Evolutionary conservation across 1,140 invertebrate species (phyloP).

Genomic region (Zaprionus davidi): DNA sequence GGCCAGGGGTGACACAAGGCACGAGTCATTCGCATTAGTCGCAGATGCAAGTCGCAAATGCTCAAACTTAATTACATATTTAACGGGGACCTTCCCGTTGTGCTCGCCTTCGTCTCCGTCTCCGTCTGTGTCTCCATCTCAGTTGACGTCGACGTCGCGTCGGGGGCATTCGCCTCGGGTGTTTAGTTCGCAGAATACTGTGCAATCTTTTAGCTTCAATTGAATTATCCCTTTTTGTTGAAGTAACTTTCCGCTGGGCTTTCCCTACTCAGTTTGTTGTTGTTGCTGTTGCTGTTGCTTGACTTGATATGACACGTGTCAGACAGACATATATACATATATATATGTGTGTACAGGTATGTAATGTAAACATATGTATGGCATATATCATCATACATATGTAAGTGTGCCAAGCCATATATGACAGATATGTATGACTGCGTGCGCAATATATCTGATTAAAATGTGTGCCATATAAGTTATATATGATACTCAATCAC

Average conservation of each 20-base stretch:
- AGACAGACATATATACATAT: neutral
- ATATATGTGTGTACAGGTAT: no score
- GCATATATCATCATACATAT: neutral
- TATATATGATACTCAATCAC: no score
- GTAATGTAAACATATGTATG: neutral
- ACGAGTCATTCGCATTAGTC: slow-evolving; percentile 18
- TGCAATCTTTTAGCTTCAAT: neutral
- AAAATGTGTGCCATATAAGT: no score
- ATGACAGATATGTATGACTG: neutral
- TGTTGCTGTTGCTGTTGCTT: neutral
- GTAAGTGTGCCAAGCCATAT: neutral
- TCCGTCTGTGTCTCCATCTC: neutral
- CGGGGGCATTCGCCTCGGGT: neutral
- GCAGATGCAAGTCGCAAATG: slow-evolving; percentile 7
- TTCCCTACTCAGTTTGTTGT: neutral
- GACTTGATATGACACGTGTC: neutral
- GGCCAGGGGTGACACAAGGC: neutral
- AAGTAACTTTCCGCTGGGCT: neutral
- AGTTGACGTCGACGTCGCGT: neutral
- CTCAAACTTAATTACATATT: slow-evolving; percentile 38
- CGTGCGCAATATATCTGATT: no score
- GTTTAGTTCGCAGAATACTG: neutral
- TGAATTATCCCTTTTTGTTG: slow-evolving; percentile 1
- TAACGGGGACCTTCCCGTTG: neutral
- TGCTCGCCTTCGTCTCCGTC: neutral